These are phyloP conservation scores for Hyles euphorbiae DNA, from an alignment of 1,140 invertebrate species.

Conservation along the genomic window DNA sequence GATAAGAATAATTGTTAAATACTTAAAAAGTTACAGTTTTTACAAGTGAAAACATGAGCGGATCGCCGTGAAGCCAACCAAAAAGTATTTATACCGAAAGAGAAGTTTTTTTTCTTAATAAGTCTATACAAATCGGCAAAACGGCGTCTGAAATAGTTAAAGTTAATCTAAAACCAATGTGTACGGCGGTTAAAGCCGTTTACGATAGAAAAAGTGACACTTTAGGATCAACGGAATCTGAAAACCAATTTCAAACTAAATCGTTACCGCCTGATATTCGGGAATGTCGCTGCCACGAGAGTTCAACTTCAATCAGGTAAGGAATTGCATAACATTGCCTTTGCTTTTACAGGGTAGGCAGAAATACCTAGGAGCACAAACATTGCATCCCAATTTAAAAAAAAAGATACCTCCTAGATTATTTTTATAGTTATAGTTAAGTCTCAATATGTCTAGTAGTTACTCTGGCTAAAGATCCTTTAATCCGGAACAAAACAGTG, in stretches of 20 bases:
- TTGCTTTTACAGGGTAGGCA: background rate
- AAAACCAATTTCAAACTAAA: slow-evolving; percentile 49
- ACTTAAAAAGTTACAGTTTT: no score
- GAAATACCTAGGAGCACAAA: background rate
- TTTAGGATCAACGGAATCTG: slow-evolving; percentile 59
- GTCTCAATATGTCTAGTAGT: background rate
- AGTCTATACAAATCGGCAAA: slow-evolving; percentile 29
- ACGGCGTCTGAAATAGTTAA: slow-evolving; percentile 43
- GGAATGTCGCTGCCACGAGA: slow-evolving; percentile 57
- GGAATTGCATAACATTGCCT: slow-evolving; percentile 10
- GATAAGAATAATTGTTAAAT: no score
- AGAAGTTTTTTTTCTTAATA: slow-evolving; percentile 18
- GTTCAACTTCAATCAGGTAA: slow-evolving; percentile 62
- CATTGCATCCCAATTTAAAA: background rate
- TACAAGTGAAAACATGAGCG: no score
- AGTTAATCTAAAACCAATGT: slow-evolving; percentile 50
- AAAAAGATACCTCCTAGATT: background rate
- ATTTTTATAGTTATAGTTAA: background rate
- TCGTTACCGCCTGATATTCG: slow-evolving; percentile 49
- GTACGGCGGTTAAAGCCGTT: slow-evolving; percentile 54
- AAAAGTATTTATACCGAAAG: no score
- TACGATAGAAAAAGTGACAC: slow-evolving; percentile 28
- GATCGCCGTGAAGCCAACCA: no score
- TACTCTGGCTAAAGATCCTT: no score
- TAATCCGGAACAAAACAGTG: no score